phyloP scores from a whole-genome alignment of 1,140 invertebrate genomes.

The Lordiphosa mommai region DNA sequence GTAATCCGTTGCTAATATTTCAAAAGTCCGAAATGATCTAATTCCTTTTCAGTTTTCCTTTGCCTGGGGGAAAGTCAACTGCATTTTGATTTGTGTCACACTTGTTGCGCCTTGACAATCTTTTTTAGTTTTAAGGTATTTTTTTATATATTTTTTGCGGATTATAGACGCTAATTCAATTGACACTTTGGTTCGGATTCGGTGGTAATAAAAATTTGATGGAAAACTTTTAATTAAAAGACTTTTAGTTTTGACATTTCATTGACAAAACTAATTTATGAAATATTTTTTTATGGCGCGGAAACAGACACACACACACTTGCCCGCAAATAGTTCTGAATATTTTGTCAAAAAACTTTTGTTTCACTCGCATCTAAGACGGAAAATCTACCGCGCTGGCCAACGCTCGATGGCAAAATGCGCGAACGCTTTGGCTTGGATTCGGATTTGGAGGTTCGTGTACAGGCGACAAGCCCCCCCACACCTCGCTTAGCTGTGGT shows the following conservation, averaged over 20 bases:
- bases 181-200: constrained; percentile 48
- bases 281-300: constrained; percentile 11
- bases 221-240: constrained; percentile 56
- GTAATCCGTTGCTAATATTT: too few species aligned
- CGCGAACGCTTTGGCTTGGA: constrained; percentile 55
- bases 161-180: constrained; percentile 65
- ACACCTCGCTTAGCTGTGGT: constrained; percentile 28
- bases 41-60: background rate
- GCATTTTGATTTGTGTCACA: constrained; percentile 13
- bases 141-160: constrained; percentile 13
- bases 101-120: constrained; percentile 43
- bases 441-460: constrained; percentile 15
- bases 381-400: constrained; percentile 68
- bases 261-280: constrained; percentile 46
- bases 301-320: constrained; percentile 13
- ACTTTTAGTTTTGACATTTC: constrained; percentile 44
- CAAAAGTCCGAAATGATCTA: too few species aligned
- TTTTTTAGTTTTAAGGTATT: constrained; percentile 15
- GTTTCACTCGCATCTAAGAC: constrained; percentile 19
- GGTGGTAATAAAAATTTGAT: constrained; percentile 41
- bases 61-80: too few species aligned
- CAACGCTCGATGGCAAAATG: constrained; percentile 73
- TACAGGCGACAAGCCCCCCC: constrained; percentile 31
- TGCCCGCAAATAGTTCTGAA: constrained; percentile 19
- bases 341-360: constrained; percentile 38